phyloP scores from a whole-genome alignment of 1,140 invertebrate genomes.

The Drosophila miranda region DNA sequence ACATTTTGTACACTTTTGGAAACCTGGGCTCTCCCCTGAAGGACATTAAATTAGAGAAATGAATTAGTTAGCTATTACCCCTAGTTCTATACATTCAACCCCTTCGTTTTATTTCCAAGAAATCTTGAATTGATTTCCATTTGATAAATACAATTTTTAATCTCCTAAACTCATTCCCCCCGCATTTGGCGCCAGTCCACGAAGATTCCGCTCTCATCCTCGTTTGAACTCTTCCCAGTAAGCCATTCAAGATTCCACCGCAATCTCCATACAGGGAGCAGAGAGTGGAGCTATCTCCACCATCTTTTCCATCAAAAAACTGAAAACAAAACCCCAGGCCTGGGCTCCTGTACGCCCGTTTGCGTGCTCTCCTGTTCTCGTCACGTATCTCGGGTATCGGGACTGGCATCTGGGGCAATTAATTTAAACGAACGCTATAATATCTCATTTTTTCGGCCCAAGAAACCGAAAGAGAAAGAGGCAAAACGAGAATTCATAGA shows the following conservation, averaged over 20 bases:
- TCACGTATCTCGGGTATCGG: conserved; percentile 67
- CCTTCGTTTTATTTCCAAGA: too few species aligned
- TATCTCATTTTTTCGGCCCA: conserved; percentile 72
- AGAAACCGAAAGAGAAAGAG: conserved; percentile 32
- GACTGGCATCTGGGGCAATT: conserved; percentile 65
- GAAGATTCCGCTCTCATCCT: conserved; percentile 3
- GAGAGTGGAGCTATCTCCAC: conserved; percentile 17
- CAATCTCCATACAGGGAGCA: conserved; percentile 1
- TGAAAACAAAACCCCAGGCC: background rate
- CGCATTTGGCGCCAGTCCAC: conserved; percentile 31
- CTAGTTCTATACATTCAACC: too few species aligned
- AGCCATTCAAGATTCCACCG: conserved; percentile 42
- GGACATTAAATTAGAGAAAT: background rate
- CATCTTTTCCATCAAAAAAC: conserved; percentile 29
- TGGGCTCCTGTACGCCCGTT: conserved; percentile 19
- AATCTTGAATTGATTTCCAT: too few species aligned
- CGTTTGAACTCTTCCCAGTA: conserved; percentile 20
- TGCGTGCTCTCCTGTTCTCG: conserved; percentile 38
- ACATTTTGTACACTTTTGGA: too few species aligned
- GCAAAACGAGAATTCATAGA: conserved; percentile 63
- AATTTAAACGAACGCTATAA: conserved; percentile 73
- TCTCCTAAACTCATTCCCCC: conserved; percentile 10
- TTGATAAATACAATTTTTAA: too few species aligned
- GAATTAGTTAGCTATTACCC: background rate
- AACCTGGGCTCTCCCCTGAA: too few species aligned